Evolutionary conservation across 2,113 vertebrate species (phyloP).

Genomic region (Bos indicus): DNA sequence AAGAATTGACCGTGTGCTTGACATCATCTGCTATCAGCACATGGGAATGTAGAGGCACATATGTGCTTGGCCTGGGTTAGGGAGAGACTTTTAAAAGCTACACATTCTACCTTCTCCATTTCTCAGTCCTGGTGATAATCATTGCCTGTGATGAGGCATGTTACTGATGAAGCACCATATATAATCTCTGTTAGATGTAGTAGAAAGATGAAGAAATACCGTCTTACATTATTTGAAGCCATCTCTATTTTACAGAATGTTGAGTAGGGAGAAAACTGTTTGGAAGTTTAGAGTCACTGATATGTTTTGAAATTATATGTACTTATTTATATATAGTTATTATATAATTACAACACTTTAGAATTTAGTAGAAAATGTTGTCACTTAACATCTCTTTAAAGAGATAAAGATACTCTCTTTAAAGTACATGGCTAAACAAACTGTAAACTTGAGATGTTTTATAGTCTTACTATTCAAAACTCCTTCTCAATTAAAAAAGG

Average conservation of each 20-base stretch:
- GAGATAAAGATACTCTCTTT: background rate
- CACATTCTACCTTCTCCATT: background rate
- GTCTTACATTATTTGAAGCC: background rate
- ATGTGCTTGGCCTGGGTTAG: background rate
- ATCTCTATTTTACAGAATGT: background rate
- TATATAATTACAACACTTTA: background rate
- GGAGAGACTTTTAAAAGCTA: background rate
- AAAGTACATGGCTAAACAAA: background rate
- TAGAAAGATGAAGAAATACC: background rate
- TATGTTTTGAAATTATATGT: background rate
- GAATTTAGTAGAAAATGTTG: background rate
- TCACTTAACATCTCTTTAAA: background rate
- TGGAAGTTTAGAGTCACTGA: background rate
- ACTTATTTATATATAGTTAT: background rate
- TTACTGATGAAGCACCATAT: background rate
- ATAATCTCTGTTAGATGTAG: background rate
- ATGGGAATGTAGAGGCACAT: background rate
- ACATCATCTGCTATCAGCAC: rapidly evolving
- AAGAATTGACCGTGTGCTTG: background rate
- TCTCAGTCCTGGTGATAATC: background rate
- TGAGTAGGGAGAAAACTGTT: background rate
- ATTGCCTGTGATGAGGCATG: background rate
- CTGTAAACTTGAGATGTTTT: background rate
- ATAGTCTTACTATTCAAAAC: background rate
- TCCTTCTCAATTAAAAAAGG: background rate